phyloP scores from a whole-genome alignment of 2,113 vertebrate species.

The Rhadina sibilatrix region DNA sequence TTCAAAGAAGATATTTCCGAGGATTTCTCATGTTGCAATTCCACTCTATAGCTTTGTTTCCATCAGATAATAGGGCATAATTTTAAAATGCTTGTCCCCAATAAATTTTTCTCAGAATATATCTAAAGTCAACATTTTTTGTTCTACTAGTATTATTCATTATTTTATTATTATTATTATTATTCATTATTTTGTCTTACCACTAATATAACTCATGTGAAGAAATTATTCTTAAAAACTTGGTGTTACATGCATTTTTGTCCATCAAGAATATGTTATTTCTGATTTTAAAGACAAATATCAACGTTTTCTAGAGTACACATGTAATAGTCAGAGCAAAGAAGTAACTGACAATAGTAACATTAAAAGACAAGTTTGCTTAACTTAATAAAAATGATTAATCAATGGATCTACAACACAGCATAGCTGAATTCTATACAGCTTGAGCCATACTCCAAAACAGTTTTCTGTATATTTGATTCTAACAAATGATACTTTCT shows the following conservation, averaged over 20 bases:
- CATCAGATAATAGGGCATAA: background rate
- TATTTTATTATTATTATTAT: too few relatives aligned
- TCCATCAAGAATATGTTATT: background rate
- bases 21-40: background rate
- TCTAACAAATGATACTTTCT: background rate
- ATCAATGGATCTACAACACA: background rate
- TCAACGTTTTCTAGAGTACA: background rate
- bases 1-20: background rate
- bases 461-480: background rate
- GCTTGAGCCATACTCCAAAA: rapidly evolving
- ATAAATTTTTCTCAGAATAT: background rate
- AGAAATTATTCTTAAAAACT: background rate
- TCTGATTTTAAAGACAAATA: background rate
- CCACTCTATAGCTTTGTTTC: background rate
- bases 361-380: background rate
- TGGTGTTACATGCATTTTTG: background rate
- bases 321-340: background rate
- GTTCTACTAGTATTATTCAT: background rate
- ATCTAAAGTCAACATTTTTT: background rate
- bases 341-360: background rate
- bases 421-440: background rate
- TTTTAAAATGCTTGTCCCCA: background rate
- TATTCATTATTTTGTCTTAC: background rate
- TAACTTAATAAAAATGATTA: background rate
- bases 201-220: background rate